Evolutionary conservation across 2,888 invertebrate species (phyloP), one percentile per base, ranked within the genome.

Genomic region (Malacosoma neustria): DNA sequence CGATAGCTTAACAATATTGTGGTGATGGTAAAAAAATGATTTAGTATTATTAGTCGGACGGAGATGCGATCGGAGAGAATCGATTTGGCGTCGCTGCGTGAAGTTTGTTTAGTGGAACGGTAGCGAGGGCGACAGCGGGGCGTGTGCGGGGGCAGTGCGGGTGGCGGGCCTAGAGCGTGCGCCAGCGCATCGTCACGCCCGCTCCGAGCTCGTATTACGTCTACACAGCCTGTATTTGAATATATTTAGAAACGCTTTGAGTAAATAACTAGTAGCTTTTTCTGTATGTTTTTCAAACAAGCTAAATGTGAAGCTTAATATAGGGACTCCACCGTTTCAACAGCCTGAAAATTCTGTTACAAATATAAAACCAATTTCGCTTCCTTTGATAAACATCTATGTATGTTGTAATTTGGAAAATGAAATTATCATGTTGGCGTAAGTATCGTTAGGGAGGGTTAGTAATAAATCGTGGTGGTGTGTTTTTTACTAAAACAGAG

Each of bases 91-190:
- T 63, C 67, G 64, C 66, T 64, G 75, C 81, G 79, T 82, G 80
- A 81, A 75, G 81, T 84, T 84, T 82, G 84, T 80, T 82, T 81
- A 82, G 76, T 65, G 73, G 73, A 77, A 77, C 79, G 71, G 66
- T 67, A 69, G 74, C 68, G 48, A 49, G 49, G 48, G 45, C 36
- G 40, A 38, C 29, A 39, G 35, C 29, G 46, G 43, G 44, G 38
- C 37, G 44, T 42, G 38, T 11, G 39, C 34, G 33, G 14, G 33
- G 15, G 42, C 14, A n/a, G 34, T 15, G 37, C n/a, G 38, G 33
- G 45, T 40, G 48, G 41, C 43, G 9, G 37, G 43, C 40, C 51
- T 49, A 48, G 59, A 64, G 62, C 67, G 56, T 69, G 72, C 70
- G 70, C 64, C 55, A 41, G 57, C 61, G 61, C 61, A 51, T 42